These are phyloP conservation scores for Lycopodina hypogea DNA, from an alignment of 37 sponge, comb jelly and placozoan genomes.

Conservation along the genomic window DNA sequence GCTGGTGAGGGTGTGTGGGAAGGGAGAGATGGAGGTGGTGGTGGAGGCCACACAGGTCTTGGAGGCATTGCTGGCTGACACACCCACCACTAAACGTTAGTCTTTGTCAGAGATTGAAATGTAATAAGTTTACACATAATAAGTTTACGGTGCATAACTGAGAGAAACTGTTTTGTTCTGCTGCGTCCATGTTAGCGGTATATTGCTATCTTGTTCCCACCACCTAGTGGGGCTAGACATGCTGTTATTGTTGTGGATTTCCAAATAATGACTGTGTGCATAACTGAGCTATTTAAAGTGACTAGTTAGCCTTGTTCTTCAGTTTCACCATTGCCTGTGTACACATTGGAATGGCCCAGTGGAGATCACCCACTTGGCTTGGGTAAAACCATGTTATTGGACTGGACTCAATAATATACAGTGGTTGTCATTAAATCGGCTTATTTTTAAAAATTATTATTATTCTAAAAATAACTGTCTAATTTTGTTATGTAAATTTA, in stretches of 20 bases:
- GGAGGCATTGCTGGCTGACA: constrained; percentile 27
- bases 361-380: too few species aligned
- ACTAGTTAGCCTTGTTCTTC: background rate
- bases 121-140: too few species aligned
- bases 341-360: too few species aligned
- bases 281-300: background rate
- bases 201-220: background rate
- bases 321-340: background rate
- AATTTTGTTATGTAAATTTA: too few species aligned
- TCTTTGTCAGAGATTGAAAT: background rate
- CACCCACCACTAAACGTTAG: constrained; percentile 34
- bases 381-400: too few species aligned
- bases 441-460: too few species aligned
- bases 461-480: too few species aligned
- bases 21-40: constrained; percentile 16
- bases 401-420: too few species aligned
- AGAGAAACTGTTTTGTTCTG: background rate
- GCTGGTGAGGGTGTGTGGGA: constrained; percentile 31
- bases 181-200: background rate
- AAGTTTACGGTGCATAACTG: too few species aligned
- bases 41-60: constrained; percentile 48
- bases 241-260: too few species aligned
- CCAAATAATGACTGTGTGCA: background rate
- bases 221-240: background rate
- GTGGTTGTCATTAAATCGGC: too few species aligned